Conservation (phyloP, 2,888 invertebrate genomes). For the Idaea aversata region DNA sequence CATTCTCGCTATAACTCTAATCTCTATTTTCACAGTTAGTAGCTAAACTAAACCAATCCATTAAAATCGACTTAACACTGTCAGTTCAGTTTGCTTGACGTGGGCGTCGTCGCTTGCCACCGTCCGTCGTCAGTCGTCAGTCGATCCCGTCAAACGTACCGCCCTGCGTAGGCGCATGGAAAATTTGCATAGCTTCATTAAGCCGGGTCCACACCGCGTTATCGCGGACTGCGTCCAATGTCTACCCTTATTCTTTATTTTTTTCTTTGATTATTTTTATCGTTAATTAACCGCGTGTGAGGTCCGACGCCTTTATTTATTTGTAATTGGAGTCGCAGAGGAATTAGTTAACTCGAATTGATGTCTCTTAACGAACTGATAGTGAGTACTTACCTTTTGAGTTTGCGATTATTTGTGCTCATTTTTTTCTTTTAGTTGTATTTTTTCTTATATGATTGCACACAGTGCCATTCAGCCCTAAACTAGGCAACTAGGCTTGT, state of each 20-base stretch:
- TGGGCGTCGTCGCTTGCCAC: conserved; percentile 9
- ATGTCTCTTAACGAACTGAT: conserved; percentile 14
- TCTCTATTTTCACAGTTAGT: not conserved
- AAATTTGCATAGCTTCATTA: conserved; percentile 65
- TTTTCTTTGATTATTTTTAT: conserved; percentile 36
- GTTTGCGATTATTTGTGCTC: not conserved
- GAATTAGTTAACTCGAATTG: conserved; percentile 27
- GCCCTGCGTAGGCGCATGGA: conserved; percentile 36
- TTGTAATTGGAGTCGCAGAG: conserved; percentile 56
- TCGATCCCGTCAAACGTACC: conserved; percentile 32
- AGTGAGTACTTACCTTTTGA: not conserved
- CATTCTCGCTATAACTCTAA: no score
- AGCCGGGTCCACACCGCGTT: conserved; percentile 35
- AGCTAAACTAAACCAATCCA: not conserved
- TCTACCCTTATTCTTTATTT: conserved; percentile 33
- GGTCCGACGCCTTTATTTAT: conserved; percentile 58
- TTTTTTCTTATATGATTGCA: not conserved
- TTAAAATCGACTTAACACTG: not conserved
- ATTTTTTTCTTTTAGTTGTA: not conserved
- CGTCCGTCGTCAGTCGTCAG: conserved; percentile 33
- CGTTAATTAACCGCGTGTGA: conserved; percentile 66
- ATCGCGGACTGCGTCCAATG: conserved; percentile 33
- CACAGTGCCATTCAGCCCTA: not conserved
- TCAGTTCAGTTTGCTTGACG: not conserved
- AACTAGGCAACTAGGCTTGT: no score